These are phyloP conservation scores for Tyria jacobaeae DNA, from an alignment of 2,888 invertebrate species.

Conservation along the genomic window DNA sequence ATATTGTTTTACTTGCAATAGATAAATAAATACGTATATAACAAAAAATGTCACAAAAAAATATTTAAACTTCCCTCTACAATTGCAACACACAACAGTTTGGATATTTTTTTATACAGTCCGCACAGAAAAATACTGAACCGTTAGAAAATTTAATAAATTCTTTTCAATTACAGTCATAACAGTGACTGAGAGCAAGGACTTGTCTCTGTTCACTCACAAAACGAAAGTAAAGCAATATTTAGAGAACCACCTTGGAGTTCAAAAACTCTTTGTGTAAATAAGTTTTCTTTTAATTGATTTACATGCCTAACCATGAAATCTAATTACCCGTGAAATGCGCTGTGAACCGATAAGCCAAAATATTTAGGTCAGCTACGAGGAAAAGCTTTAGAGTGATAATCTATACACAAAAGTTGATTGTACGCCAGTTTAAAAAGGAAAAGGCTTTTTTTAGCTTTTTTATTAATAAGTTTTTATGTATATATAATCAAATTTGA, in stretches of 20 bases:
- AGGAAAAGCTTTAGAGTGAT: conserved; percentile 5
- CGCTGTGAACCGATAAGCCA: conserved; percentile 5
- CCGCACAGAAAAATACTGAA: no score
- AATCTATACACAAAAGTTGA: background rate
- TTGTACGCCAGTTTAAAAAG: background rate
- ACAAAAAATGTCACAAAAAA: no score
- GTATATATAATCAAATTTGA: no score
- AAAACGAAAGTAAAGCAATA: background rate
- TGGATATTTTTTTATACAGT: no score
- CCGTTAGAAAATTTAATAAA: no score
- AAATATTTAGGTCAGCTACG: conserved; percentile 12
- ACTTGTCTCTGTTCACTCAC: no score
- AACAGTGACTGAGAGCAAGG: no score
- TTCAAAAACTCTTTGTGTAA: background rate
- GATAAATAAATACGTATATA: no score
- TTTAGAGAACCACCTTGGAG: background rate
- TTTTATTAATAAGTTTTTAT: background rate
- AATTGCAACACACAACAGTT: no score
- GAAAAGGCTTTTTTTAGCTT: background rate
- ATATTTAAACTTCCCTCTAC: no score
- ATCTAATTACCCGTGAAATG: conserved; percentile 16
- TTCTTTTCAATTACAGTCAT: no score
- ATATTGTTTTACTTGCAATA: no score
- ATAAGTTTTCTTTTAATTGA: conserved; percentile 1
- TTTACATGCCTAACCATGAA: conserved; percentile 8